Conservation (phyloP, 2,888 invertebrate genomes). For the Schizaphis graminum region DNA sequence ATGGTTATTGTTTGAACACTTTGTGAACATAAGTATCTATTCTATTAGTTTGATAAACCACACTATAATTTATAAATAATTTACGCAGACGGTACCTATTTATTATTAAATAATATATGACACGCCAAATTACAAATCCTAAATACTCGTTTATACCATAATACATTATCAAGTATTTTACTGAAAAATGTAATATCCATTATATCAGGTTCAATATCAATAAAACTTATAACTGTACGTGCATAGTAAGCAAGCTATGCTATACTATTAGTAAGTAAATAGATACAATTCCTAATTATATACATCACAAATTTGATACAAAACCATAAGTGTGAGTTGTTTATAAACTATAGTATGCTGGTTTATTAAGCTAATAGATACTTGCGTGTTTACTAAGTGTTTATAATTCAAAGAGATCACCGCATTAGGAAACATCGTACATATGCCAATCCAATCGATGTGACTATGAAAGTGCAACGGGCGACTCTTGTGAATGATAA, state of each 20-base stretch:
- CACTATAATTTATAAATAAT: not conserved
- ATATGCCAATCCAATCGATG: not conserved
- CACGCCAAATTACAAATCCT: not conserved
- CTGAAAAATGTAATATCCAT: not conserved
- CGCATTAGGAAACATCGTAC: not conserved
- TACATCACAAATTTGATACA: not conserved
- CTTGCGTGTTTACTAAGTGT: not conserved
- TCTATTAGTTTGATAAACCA: not conserved
- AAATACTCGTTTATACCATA: not conserved
- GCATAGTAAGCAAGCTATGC: too few species aligned
- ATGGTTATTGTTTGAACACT: not conserved
- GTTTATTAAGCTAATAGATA: not conserved
- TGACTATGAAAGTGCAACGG: not conserved
- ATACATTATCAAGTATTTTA: not conserved
- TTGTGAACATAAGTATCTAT: not conserved
- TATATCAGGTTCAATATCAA: not conserved
- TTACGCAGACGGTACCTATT: not conserved
- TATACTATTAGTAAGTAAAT: not conserved
- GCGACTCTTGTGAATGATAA: not conserved
- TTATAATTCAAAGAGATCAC: slow-evolving; percentile 13
- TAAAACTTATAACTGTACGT: too few species aligned
- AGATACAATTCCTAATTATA: not conserved
- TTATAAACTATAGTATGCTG: not conserved
- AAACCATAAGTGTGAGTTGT: not conserved
- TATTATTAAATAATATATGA: not conserved